Conservation (phyloP, 2,113 vertebrate genomes). For the Tragulus kanchil region DNA sequence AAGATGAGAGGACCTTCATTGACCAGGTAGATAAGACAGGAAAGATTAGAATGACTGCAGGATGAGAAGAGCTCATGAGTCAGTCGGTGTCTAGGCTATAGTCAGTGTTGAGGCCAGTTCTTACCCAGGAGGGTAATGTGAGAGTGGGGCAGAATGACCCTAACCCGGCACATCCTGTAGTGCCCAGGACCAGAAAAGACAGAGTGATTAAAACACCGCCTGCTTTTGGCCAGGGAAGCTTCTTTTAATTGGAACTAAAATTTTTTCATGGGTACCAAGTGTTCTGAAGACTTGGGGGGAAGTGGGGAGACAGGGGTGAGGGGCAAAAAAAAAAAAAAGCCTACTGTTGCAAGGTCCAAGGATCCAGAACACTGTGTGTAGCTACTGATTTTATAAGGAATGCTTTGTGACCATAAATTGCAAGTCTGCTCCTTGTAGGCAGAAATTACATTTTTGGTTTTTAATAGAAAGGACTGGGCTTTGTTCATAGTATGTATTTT, state of each 20-base stretch:
- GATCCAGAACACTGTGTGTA: accelerated
- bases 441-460: background rate
- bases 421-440: background rate
- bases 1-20: background rate
- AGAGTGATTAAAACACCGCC: accelerated
- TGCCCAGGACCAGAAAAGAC: background rate
- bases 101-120: background rate
- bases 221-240: background rate
- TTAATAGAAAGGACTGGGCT: background rate
- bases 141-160: accelerated
- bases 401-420: too few relatives aligned
- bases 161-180: background rate
- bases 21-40: background rate
- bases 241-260: background rate
- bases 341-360: too few relatives aligned
- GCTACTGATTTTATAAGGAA: background rate
- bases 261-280: background rate
- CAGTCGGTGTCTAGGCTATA: background rate
- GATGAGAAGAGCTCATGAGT: background rate
- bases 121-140: accelerated
- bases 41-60: background rate
- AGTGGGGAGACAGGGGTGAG: accelerated
- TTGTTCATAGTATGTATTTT: background rate
- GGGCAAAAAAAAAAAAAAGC: background rate
- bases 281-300: background rate